Evolutionary conservation across 2,113 vertebrate species (phyloP), one percentile per base, ranked within the genome.

Genomic region (Salminus brasiliensis): DNA sequence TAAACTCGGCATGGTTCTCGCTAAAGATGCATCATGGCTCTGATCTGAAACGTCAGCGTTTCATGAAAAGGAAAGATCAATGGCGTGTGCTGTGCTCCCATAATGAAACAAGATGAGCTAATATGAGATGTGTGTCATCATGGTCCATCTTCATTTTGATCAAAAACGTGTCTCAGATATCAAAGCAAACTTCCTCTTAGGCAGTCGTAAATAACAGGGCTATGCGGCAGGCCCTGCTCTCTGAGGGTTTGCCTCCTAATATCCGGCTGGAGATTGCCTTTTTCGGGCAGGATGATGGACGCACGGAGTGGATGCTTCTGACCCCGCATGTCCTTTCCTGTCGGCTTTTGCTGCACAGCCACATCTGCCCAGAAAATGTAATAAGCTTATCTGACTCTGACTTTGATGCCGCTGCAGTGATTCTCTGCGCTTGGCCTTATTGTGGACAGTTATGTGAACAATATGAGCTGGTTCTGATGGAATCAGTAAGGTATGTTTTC

Each of bases 21-120:
- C 76, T 45, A 29, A 81, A 69, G 63, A 81, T 7, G 65, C 57
- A 65, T 74, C 53, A 21, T 0, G 39, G 59, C 82, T 77, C 62
- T n/a, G 43, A 69, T 74, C 52, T 59, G 43, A 75, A 66, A 29
- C 41, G 15, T 69, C 52, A 30, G 78, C 39, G 8, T 72, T 72
- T 76, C 73, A 72, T 80, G 66, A 83, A 87, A 83, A 55, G 87
- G 88, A 87, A 88, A 84, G 82, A 89, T 89, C 88, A 87, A 88
- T 81, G 62, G 49, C 9, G 55, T 36, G 72, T 15, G 76, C 53
- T 63, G 62, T n/a, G 43, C 81, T 53, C 52, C 69, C 39, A 32
- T 78, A 77, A 74, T 76, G 74, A 84, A 82, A 59, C 53, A 81
- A 80, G 32, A 83, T 78, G 80, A 80, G 36, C 74, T 78, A 80